phyloP scores from a whole-genome alignment of 23 tunicate species.

The Trididemnum clinides region DNA sequence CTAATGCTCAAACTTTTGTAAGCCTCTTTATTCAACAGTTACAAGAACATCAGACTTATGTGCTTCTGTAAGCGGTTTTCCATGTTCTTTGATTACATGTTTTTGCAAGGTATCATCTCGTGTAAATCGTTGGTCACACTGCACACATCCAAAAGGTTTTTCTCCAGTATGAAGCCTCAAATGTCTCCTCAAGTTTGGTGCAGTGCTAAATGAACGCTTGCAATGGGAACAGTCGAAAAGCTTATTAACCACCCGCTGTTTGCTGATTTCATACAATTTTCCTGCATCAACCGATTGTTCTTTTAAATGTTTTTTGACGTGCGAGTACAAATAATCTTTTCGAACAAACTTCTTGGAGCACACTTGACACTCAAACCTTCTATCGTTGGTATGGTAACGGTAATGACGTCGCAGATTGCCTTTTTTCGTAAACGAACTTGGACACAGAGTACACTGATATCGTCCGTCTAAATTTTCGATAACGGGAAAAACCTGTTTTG shows the following conservation, averaged over 20 bases:
- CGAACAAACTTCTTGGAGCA: conserved; percentile 15
- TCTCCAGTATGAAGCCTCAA: conserved; percentile 18
- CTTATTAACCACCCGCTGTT: background rate
- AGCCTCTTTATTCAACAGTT: no score
- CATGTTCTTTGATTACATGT: conserved; percentile 3
- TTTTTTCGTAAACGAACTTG: conserved; percentile 2
- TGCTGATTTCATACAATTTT: background rate
- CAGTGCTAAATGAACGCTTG: background rate
- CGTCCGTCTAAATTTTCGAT: background rate
- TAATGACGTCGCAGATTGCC: conserved; percentile 23
- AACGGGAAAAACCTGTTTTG: background rate
- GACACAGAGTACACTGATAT: conserved; percentile 15
- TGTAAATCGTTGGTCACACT: conserved; percentile 17
- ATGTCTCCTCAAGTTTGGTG: conserved; percentile 3
- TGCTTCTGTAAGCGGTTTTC: no score
- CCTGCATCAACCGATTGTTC: background rate
- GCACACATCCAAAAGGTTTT: conserved; percentile 13
- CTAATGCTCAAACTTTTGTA: no score
- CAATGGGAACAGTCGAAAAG: background rate
- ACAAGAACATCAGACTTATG: no score
- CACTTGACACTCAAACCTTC: conserved; percentile 5
- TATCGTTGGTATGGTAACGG: conserved; percentile 10
- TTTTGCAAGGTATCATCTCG: conserved; percentile 21
- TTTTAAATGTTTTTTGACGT: background rate
- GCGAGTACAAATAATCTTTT: background rate